These are phyloP conservation scores for Sarcophaga bullata DNA, from an alignment of 1,140 invertebrate genomes.

Conservation along the genomic window DNA sequence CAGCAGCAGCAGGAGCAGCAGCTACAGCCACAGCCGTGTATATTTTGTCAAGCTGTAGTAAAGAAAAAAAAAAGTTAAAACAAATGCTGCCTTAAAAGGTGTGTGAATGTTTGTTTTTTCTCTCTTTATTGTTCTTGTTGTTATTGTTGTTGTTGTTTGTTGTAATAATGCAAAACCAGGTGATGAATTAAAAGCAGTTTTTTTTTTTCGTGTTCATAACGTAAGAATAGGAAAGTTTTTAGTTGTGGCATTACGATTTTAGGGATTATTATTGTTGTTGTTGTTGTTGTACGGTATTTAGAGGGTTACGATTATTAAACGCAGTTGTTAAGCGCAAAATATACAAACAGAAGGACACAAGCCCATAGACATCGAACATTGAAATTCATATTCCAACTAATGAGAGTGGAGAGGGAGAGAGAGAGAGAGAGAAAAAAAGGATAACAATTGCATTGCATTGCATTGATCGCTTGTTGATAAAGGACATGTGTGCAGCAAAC, in stretches of 20 bases:
- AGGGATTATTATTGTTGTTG: slow-evolving; percentile 26
- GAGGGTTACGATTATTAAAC: slow-evolving; percentile 21
- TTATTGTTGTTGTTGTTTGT: slow-evolving; percentile 4
- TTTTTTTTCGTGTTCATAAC: no score
- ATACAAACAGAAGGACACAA: background rate
- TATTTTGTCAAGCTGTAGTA: background rate
- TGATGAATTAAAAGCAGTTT: slow-evolving; percentile 4
- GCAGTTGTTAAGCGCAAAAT: slow-evolving; percentile 15
- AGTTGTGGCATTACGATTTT: slow-evolving; percentile 11
- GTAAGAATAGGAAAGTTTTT: background rate
- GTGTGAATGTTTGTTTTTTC: background rate
- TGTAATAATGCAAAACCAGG: slow-evolving; percentile 2
- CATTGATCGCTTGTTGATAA: slow-evolving; percentile 24
- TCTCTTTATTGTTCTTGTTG: no score
- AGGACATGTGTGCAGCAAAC: slow-evolving; percentile 17
- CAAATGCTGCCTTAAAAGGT: background rate
- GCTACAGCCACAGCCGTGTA: background rate
- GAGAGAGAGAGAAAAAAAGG: background rate
- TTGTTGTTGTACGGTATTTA: background rate
- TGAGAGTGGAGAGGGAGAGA: background rate
- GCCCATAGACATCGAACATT: background rate
- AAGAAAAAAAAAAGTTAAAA: background rate
- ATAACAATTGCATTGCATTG: slow-evolving; percentile 18
- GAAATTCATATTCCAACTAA: background rate
- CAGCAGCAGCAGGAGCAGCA: background rate